Evolutionary conservation across 2,113 vertebrate genomes (phyloP).

Genomic region (Lophura nycthemera): DNA sequence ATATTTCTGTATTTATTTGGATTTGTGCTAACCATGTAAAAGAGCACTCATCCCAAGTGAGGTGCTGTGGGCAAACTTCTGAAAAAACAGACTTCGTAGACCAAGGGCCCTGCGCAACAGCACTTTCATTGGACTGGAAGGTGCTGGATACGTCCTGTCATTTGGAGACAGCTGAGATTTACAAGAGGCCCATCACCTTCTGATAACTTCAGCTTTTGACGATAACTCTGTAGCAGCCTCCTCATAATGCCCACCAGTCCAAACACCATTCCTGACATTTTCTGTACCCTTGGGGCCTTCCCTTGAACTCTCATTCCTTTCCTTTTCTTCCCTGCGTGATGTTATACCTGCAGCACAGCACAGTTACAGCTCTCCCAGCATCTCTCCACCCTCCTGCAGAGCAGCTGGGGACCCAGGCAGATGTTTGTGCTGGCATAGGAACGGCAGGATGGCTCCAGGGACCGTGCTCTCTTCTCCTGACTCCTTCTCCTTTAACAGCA

Average conservation of each 20-base stretch:
- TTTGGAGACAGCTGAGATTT: not conserved
- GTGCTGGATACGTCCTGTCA: not conserved
- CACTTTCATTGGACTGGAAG: not conserved
- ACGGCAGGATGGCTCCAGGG: not conserved
- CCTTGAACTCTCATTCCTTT: not conserved
- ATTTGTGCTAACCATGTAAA: slow-evolving; percentile 21
- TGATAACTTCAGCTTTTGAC: not conserved
- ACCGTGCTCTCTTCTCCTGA: not conserved
- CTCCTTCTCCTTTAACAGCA: not conserved
- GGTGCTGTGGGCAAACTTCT: not conserved
- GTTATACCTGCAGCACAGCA: not conserved
- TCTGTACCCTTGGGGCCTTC: not conserved
- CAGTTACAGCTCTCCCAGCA: not conserved
- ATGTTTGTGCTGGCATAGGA: not conserved
- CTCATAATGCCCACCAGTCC: not conserved
- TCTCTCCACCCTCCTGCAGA: not conserved
- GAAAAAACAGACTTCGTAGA: not conserved
- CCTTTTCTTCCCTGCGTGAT: not conserved
- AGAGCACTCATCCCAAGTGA: slow-evolving; percentile 21
- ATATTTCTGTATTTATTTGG: slow-evolving; percentile 57
- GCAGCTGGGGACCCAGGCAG: not conserved
- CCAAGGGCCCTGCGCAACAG: not conserved
- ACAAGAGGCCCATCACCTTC: not conserved
- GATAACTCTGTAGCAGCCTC: not conserved
- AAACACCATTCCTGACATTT: not conserved